Conservation (phyloP, 2,888 invertebrate species). For the Acrobasis repandana region DNA sequence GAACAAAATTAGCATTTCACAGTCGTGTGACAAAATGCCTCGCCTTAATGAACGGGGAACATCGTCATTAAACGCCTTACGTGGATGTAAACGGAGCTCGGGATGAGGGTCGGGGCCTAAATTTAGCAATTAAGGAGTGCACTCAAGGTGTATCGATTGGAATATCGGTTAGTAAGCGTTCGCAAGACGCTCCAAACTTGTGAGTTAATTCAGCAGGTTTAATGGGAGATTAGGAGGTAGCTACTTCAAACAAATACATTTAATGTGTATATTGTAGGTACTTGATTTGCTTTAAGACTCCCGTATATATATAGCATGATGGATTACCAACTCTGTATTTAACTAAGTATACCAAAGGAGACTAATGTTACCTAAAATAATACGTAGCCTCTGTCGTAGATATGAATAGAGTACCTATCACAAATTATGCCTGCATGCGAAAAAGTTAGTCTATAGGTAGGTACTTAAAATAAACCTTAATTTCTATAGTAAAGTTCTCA, state of each 20-base stretch:
- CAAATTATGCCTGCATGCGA: no score
- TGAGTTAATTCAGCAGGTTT: constrained; percentile 1
- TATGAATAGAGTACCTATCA: no score
- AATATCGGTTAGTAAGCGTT: constrained; percentile 21
- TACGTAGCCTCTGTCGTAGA: no score
- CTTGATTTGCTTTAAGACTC: no score
- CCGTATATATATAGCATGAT: no score
- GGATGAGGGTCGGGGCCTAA: constrained; percentile 50
- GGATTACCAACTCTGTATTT: no score
- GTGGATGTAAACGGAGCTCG: constrained; percentile 53
- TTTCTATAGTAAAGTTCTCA: neutral
- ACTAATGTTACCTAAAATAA: no score
- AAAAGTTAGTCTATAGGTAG: neutral
- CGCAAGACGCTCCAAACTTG: neutral
- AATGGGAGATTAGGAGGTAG: neutral
- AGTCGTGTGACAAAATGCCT: constrained; percentile 70
- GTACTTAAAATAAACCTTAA: neutral
- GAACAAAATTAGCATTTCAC: constrained; percentile 77
- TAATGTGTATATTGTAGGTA: neutral
- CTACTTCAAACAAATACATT: neutral
- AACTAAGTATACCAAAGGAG: no score
- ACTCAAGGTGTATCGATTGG: constrained; percentile 56
- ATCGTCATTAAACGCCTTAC: constrained; percentile 70
- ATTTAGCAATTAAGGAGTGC: constrained; percentile 65
- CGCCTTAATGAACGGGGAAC: constrained; percentile 74